phyloP scores from a whole-genome alignment of 92 coral and sea anemone species.

The Palythoa grandiflora region DNA sequence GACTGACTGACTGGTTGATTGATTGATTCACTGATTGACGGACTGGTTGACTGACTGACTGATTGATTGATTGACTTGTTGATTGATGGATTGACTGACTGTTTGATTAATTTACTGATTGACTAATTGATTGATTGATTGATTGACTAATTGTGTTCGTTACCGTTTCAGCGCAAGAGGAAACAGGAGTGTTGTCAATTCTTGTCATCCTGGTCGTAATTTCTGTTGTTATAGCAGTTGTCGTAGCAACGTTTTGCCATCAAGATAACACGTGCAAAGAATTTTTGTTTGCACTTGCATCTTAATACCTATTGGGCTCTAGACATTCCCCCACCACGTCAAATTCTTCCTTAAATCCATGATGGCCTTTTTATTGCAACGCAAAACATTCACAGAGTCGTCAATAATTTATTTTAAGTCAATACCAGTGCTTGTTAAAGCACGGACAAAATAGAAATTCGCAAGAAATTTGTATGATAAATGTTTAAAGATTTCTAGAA shows the following conservation, averaged over 20 bases:
- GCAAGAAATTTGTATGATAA: neutral
- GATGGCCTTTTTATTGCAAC: neutral
- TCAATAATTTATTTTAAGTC: conserved; percentile 6
- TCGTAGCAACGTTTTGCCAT: conserved; percentile 79
- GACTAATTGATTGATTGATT: too few species aligned
- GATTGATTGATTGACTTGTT: too few species aligned
- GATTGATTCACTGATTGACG: too few species aligned
- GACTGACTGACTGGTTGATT: too few species aligned
- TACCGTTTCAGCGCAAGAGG: conserved; percentile 74
- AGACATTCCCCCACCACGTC: neutral
- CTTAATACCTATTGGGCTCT: conserved; percentile 28
- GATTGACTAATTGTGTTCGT: neutral
- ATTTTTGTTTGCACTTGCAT: conserved; percentile 70
- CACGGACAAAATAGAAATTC: neutral
- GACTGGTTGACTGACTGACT: too few species aligned
- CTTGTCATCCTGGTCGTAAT: conserved; percentile 65
- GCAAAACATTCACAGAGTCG: neutral
- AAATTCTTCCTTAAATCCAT: neutral
- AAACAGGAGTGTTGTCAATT: conserved; percentile 74
- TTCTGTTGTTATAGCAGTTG: conserved; percentile 75
- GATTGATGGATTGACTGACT: too few species aligned
- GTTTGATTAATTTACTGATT: too few species aligned
- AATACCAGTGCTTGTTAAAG: neutral
- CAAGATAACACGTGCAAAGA: conserved; percentile 84
- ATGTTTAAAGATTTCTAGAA: neutral